Evolutionary conservation across 2,888 invertebrate genomes (phyloP), one percentile per base, ranked within the genome.

Genomic region (Teinopalpus imperialis): DNA sequence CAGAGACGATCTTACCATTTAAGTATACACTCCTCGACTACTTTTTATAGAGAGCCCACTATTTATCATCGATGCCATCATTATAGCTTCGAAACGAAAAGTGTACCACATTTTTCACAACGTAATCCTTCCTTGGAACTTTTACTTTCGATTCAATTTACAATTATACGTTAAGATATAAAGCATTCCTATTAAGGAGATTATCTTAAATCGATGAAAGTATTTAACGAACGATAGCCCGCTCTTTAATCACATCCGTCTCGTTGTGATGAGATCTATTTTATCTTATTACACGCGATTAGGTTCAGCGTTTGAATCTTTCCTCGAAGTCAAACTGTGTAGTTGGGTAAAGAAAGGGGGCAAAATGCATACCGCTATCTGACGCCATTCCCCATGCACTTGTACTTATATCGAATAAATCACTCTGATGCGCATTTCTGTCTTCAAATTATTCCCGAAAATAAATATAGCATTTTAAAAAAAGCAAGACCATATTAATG

Each of bases 281-380:
- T 53, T 49, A 41, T 53, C 51, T 58, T 61, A 56, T 66, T 64
- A 61, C 60, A 49, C 46, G 56, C 61, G 61, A 59, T 65, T 64
- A 65, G 59, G 52, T 52, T 43, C 56, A 57, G 69, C 69, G 68
- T 69, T 74, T 74, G 72, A 76, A 74, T 76, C 64, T 69, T 57
- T 54, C 61, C 56, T 64, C 61, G 63, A 49, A 56, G 52, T 53
- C 59, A 57, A 61, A 63, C 69, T 69, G 63, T 68, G 63, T 66
- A 68, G 23, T 73, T 64, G 70, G 69, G 62, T 63, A 59, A 63
- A 61, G 67, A 61, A 60, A 62, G 66, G 63, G 66, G 77, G 81
- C 85, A 85, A 85, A 75, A 63, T 61, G 66, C 75, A 75, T 70
- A 83, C 86, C 86, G 87, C 86, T 86, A 87, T 59, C 65, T 81